Evolutionary conservation across 23 tunicate species (phyloP), one percentile per base, ranked within the genome.

Genomic region (Trididemnum miniatum): DNA sequence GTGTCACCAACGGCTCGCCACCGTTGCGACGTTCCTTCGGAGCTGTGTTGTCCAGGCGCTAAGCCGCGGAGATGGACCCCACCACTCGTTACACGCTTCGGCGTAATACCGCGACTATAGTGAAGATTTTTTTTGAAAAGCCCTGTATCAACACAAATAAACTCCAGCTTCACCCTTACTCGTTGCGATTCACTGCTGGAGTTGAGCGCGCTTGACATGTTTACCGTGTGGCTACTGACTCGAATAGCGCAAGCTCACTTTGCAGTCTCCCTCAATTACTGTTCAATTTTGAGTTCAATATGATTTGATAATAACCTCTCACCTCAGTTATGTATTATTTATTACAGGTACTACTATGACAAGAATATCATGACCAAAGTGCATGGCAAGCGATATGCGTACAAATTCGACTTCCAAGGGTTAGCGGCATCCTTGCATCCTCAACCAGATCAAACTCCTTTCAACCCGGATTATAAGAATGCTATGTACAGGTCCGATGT

Each of bases 381-480:
- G 26, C 99, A 96, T 44, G 99, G 99, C 29, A 96, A 96, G 71
- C 83, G 99, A 51, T 96, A 96, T 84, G 99, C 99, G 30, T 96
- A 96, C 94, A 96, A 96, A 80, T 96, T 96, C 77, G 97, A 96
- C 84, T 91, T 96, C 62, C 94, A 96, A 76, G 99, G 98, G 30
- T 88, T 93, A 0, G 98, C 98, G 7, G 98, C 98, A 0, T 93
- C 98, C 1, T 67, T 93, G 63, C 92, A 93, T 30, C 94, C 98
- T 9, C 97, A 92, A 71, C 97, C 97, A 1, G 97, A 92, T 31
- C 97, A 87, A 59, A 35, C 83, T 30, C 38, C 91, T 9, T 92
- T 81, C 80, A 27, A 50, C 4, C 79, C 76, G 26, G 97, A 92
- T 51, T 82, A 73, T 52, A 89, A 92, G 31, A 73, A 81, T 62